Base-by-base conservation (phyloP, 2,797 vertebrate species). In the Labroides dimidiatus region DNA sequence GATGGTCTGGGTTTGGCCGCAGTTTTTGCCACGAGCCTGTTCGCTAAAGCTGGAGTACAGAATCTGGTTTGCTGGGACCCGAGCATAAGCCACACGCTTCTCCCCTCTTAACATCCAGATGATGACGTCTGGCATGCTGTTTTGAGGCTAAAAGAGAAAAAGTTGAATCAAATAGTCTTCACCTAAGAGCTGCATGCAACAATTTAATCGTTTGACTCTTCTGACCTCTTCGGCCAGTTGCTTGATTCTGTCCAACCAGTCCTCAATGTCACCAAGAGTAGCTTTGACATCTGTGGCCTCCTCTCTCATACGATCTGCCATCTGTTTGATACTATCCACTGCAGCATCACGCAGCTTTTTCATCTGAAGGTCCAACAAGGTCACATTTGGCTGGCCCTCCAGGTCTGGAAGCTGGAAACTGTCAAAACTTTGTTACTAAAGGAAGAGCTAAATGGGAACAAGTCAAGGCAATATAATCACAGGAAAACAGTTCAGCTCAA, bases 101-200 rank as follows among this genome's bases (percentile, higher is more conserved):
- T 98, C 97, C 71, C 96, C 97, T 56, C 95, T 94, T 75, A 99
- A 92, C 98, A 99, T 99, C 98, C 98, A 99, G 84, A 99, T 96
- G 67, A 99, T 95, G 41, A 99, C 94, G 77, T 99, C 98, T 48
- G 98, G 98, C 95, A 99, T 96, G 81, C 97, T 98, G 91, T 96
- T 99, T 81, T 99, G 97, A 39, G 98, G 95, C 98, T 99, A 86
- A 69, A 37, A 30, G 20, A 67, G 37, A 76, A 16, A 44, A 14
- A 57, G 62, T 63, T 51, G 6, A 64, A 27, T 75, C 19, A 61
- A 21, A 21, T 21, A n/a, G 10, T 47, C 12, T 47, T 21, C 10
- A 47, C 10, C 19, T 47, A 10, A 24, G 0, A 41, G 12, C 8
- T n/a, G 1, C 0, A 30, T 52, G 21, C 1, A 48, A 63, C 2